Evolutionary conservation across 2,888 invertebrate genomes (phyloP).

Genomic region (Aleiodes alternator): DNA sequence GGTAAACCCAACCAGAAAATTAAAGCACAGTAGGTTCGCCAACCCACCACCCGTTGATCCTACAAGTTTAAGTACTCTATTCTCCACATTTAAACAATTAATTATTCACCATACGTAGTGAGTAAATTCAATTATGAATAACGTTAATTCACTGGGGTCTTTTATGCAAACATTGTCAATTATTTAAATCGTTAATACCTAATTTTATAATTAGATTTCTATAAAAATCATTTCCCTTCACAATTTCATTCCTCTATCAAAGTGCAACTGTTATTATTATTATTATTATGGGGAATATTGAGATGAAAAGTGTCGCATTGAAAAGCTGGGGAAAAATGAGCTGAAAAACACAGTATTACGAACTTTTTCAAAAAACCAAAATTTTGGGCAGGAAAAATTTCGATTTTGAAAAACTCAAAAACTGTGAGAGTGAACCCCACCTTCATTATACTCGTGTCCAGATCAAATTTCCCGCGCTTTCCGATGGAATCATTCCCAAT

Average conservation of each 20-base stretch:
- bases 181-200: slow-evolving; percentile 45
- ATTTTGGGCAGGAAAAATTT: neutral
- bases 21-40: too few relatives aligned
- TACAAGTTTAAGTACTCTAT: slow-evolving; percentile 20
- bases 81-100: slow-evolving; percentile 58
- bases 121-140: slow-evolving; percentile 68
- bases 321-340: neutral
- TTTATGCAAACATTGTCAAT: slow-evolving; percentile 49
- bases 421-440: too few relatives aligned
- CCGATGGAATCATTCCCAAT: too few relatives aligned
- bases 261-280: neutral
- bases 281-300: too few relatives aligned
- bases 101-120: slow-evolving; percentile 74
- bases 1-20: slow-evolving; percentile 5
- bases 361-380: neutral
- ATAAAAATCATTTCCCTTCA: neutral
- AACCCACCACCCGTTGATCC: slow-evolving; percentile 12
- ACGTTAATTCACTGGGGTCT: slow-evolving; percentile 45
- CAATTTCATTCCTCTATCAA: neutral
- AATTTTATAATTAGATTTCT: slow-evolving; percentile 33
- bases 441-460: too few relatives aligned
- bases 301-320: neutral
- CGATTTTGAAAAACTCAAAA: too few relatives aligned
- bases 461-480: too few relatives aligned
- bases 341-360: slow-evolving; percentile 7